Base-by-base conservation (phyloP, 92 coral and sea anemone species). In the Diadumene lineata region DNA sequence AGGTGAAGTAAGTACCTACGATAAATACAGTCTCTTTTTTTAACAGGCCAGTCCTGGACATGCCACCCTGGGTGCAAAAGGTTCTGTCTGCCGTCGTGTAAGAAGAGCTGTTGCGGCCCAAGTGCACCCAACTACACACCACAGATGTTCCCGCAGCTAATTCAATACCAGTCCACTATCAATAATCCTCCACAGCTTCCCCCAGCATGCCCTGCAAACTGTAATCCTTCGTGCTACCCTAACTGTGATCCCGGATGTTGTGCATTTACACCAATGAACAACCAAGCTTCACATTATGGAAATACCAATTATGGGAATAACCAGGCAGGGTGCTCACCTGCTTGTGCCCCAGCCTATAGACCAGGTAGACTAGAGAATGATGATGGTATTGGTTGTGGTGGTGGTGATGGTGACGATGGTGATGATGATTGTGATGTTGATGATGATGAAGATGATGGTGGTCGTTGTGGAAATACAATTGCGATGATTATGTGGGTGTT, bases 81-180 rank as follows among this genome's bases (percentile, higher is more conserved):
- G 44, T 94, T 88, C 74, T 94, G 98, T 60, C 92, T 94, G 19
- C 91, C 98, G 1, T 94, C 98, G 24, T 94, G 98, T 74, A 94
- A 94, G 83, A 77, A 87, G 79, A 94, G 98, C 84, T 94, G 98
- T 66, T 94, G 98, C 69, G 83, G 84, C 1, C 81, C 88, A 7
- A 86, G 92, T 31, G 97, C 98, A 10, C 92, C 97, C 7, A 85
- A 90, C 72, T 94, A 94, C 86, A 80, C 83, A 17, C 97, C 94
- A 1, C 83, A 75, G 60, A 87, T 86, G 97, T 94, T 91, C 78
- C 87, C 89, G 4, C 94, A 94, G 67, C 86, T 94, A 0, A 72
- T 94, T 50, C 91, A 84, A 75, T 94, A 92, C 69, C 98, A 94
- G 76, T 90, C 93, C 6, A 22, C 89, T 24, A 84, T 92, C 0